Evolutionary conservation across 2,113 vertebrate species (phyloP), one percentile per base, ranked within the genome.

Genomic region (Clarias batrachus): DNA sequence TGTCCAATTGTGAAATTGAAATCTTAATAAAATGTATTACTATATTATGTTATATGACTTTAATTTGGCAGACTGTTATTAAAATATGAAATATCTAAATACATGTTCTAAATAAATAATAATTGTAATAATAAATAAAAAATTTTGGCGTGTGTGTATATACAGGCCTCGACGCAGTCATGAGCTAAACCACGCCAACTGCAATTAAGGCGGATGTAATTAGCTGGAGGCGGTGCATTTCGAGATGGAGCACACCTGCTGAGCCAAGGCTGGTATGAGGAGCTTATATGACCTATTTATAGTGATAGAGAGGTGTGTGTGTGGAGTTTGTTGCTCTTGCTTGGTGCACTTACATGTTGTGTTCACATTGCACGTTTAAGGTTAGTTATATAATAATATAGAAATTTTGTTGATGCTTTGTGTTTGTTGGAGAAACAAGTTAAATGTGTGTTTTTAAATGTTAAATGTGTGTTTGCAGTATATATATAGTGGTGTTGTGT

Each of bases 301-400:
- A 65, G 19, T 37, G 70, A 13, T 25, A 63, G 37, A 21, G 4
- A 23, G 19, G 63, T 52, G 54, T 56, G 37, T 11, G 4, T 41
- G 8, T 13, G 11, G 74, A 81, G 85, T 82, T 86, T 81, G 56
- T 86, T 65, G 76, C 88, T 90, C 78, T 89, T 59, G 65, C 80
- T 88, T 57, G 37, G 86, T 88, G 88, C 91, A 92, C 92, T 81
- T 63, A 33, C 90, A 90, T 86, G 59, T 82, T 87, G 82, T 81
- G 78, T 65, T 89, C 88, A 91, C 89, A 7, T 30, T 62, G 87
- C 89, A 92, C 89, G 48, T 87, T 86, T 90, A 86, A 89, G 90
- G 90, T 90, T 70, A 48, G 12, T 9, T 60, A 37, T 79, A 37
- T 13, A 17, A 14, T 33, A 0, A 48, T 37, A 0, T 2, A 62